Conservation (phyloP, 2,113 vertebrate species). For the Misgurnus mizolepis region DNA sequence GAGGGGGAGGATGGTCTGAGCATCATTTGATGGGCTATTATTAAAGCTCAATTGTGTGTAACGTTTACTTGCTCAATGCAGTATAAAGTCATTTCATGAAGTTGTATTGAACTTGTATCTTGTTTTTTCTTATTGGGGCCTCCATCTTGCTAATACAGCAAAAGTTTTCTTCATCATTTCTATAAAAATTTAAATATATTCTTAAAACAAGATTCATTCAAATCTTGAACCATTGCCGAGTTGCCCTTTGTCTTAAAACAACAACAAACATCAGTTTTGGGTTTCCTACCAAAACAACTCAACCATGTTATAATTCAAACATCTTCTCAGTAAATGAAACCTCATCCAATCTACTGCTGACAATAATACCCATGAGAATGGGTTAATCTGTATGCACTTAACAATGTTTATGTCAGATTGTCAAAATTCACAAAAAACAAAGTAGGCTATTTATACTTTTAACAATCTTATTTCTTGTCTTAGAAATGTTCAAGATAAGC, state of each 20-base stretch:
- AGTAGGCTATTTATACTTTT: background rate
- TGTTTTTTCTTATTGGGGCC: no score
- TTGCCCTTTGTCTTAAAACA: no score
- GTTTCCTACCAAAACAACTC: background rate
- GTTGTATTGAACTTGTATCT: no score
- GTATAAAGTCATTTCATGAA: no score
- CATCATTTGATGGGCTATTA: background rate
- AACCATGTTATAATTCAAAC: background rate
- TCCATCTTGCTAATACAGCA: no score
- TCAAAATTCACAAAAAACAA: background rate
- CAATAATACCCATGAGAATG: slow-evolving; percentile 9
- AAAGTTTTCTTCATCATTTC: no score
- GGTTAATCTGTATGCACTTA: background rate
- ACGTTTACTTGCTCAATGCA: no score
- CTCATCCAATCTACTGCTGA: slow-evolving; percentile 12
- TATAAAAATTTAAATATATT: no score
- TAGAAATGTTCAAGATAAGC: background rate
- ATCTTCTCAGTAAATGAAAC: background rate
- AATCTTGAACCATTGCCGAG: no score
- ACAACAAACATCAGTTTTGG: background rate
- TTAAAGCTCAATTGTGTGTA: background rate
- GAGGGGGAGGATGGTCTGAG: background rate
- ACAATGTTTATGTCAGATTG: slow-evolving; percentile 11
- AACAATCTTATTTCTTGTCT: background rate
- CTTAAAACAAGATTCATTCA: no score